These are phyloP conservation scores for Andrena hattorfiana DNA, from an alignment of 2,888 invertebrate genomes.

Conservation along the genomic window DNA sequence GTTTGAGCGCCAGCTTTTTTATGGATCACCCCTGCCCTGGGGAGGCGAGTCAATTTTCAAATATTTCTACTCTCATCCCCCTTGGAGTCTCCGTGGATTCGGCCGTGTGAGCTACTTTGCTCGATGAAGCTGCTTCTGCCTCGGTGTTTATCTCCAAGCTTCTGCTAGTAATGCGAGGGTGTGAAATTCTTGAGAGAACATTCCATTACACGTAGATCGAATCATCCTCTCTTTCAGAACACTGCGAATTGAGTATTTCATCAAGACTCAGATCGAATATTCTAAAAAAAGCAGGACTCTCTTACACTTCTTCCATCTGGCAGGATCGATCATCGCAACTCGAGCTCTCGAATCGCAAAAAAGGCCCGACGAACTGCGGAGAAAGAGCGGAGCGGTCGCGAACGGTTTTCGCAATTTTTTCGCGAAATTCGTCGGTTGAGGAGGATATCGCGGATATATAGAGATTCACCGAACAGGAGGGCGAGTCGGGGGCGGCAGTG, in stretches of 20 bases:
- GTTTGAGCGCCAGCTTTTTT: slow-evolving; percentile 51
- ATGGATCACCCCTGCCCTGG: slow-evolving; percentile 2
- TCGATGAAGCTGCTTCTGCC: slow-evolving; percentile 8
- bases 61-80: slow-evolving; percentile 17
- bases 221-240: not conserved
- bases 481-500: slow-evolving; percentile 42
- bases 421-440: slow-evolving; percentile 70
- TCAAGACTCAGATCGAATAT: too few relatives aligned
- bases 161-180: too few relatives aligned
- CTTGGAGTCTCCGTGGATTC: too few relatives aligned
- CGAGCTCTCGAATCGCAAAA: slow-evolving; percentile 7
- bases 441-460: slow-evolving; percentile 77
- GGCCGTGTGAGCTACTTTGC: slow-evolving; percentile 1
- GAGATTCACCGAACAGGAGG: slow-evolving; percentile 65
- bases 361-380: not conserved
- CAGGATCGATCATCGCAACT: not conserved
- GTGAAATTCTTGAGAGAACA: too few relatives aligned
- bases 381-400: slow-evolving; percentile 13
- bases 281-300: too few relatives aligned
- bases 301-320: not conserved
- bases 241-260: too few relatives aligned
- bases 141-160: not conserved
- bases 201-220: too few relatives aligned
- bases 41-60: slow-evolving; percentile 36
- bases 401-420: slow-evolving; percentile 65